Conservation (phyloP, 2,888 invertebrate species). For the Seira musarum region DNA sequence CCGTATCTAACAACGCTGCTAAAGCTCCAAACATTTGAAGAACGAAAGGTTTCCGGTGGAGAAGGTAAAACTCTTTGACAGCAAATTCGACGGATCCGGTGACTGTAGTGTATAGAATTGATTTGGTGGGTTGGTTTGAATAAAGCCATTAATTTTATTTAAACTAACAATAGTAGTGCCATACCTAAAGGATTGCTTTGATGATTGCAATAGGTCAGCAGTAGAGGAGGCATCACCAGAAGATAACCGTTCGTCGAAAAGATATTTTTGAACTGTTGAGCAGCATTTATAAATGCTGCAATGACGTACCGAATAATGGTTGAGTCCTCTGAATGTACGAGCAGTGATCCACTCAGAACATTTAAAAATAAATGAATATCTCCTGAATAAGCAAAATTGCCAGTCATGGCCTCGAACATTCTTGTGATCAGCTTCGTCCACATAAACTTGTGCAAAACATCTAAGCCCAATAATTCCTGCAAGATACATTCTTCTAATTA, state of each 20-base stretch:
- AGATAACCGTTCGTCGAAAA: constrained; percentile 98
- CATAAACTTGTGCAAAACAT: constrained; percentile 97
- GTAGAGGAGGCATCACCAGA: constrained; percentile 96
- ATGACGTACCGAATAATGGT: constrained; percentile 95
- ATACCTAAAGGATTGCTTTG: constrained; percentile 84
- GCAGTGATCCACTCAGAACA: constrained; percentile 93
- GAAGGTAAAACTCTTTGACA: constrained; percentile 97
- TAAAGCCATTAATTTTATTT: too few species aligned
- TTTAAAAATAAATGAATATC: constrained; percentile 98
- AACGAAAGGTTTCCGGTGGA: constrained; percentile 98
- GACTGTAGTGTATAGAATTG: too few species aligned
- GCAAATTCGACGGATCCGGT: constrained; percentile 98
- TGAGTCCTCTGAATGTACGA: constrained; percentile 97
- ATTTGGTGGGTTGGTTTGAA: too few species aligned
- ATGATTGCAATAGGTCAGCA: constrained; percentile 97
- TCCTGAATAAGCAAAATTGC: constrained; percentile 96
- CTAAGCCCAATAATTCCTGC: constrained; percentile 89
- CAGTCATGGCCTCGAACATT: constrained; percentile 99
- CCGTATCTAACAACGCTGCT: constrained; percentile 95
- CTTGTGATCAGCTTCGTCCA: constrained; percentile 97
- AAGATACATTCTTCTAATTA: constrained; percentile 52
- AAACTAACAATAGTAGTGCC: too few species aligned
- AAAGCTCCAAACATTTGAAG: constrained; percentile 99
- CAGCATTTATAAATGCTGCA: constrained; percentile 97
- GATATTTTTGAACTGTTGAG: constrained; percentile 98